phyloP scores from a whole-genome alignment of 2,797 vertebrate species.

The Lepidocolaptes lacrymiger region DNA sequence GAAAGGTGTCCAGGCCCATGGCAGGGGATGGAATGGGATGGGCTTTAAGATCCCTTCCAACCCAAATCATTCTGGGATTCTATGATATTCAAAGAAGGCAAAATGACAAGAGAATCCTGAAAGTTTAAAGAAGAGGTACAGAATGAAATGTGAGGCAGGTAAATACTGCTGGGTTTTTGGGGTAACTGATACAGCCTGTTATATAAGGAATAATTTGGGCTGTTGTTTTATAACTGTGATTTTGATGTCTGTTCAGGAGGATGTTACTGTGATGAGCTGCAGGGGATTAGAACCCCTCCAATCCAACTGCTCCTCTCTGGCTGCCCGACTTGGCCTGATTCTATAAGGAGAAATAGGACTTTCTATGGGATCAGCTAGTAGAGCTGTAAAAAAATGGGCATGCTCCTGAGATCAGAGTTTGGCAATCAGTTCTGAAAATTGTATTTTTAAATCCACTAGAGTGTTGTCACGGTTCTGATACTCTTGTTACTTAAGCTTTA shows the following conservation, averaged over 20 bases:
- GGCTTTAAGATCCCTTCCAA: neutral
- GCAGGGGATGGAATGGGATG: neutral
- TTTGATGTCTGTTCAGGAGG: neutral
- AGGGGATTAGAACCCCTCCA: neutral
- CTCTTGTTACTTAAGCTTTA: constrained; percentile 2
- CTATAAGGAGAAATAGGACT: constrained; percentile 12
- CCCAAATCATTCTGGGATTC: neutral
- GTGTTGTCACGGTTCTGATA: constrained; percentile 37
- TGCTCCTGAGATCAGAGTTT: constrained; percentile 46
- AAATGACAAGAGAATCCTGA: neutral
- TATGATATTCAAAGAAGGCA: neutral
- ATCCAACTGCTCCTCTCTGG: neutral
- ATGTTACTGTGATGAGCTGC: neutral
- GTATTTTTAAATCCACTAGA: constrained; percentile 55
- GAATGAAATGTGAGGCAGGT: neutral
- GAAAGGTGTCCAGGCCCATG: neutral
- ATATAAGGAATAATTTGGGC: neutral
- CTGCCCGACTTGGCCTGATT: neutral
- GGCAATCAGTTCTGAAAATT: constrained; percentile 55
- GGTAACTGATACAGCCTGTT: neutral
- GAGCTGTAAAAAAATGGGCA: constrained; percentile 5
- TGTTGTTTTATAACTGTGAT: neutral
- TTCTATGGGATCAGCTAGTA: constrained; percentile 27
- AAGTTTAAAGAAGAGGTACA: neutral
- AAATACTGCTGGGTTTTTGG: neutral